Base-by-base conservation (phyloP, 53 echinoderm and acorn worm species). In the Astropecten irregularis region DNA sequence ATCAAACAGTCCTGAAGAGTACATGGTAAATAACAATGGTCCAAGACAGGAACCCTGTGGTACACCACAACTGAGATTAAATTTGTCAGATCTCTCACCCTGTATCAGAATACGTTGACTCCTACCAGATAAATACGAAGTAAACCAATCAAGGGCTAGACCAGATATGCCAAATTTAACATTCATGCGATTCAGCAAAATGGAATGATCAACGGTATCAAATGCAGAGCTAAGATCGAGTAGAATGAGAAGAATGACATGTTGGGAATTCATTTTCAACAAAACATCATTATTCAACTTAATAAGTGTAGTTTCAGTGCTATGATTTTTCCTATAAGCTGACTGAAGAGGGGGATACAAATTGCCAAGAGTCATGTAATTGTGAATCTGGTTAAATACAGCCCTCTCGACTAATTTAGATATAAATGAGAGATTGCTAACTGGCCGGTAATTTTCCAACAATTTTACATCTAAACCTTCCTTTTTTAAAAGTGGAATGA, bases 1-100 rank as follows among this genome's bases (percentile, higher is more conserved):
- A 38, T 66, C 66, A 55, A 77, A 77, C 39, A 77, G 26, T 26
- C 22, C 9, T 18, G 77, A 37, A 18, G 32, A 0, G 22, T 20
- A 58, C n/a, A 38, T 32, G n/a, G 59, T 19, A 18, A 30, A 54
- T 77, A 77, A 21, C 44, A 39, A 4, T 14, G 50, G 22, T 23
- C 40, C 39, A 27, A 71, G 39, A 18, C 72, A 77, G 5, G n/a
- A 37, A 22, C 77, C 77, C 34, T 29, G 77, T 18, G 77, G 77
- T 19, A 76, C 59, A 3, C 59, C 77, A 33, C 77, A 76, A 4
- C 34, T 54, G 20, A 76, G 23, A 33, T 76, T 34, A 54, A 76
- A 76, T 30, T 56, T 76, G 22, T 76, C 36, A 13, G 77, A 76
- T 2, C 3, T 23, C 14, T 23, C 9, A 33, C 27, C 77, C 37